Evolutionary conservation across 2,113 vertebrate species (phyloP).

Genomic region (Ondatra zibethicus): DNA sequence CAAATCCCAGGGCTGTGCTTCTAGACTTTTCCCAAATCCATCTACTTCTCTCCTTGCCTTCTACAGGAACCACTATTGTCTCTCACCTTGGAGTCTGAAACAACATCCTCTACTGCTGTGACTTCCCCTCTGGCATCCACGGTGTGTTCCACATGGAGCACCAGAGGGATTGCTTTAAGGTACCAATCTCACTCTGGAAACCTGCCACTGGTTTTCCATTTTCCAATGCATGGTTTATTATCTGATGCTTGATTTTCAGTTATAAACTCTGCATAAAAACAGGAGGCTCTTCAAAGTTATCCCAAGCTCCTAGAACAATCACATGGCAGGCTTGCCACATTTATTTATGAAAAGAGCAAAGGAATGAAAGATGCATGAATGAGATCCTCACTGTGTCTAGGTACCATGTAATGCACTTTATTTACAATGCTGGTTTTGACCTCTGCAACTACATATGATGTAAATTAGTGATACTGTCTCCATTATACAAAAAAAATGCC

Average conservation of each 20-base stretch:
- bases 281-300: not conserved
- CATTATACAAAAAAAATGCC: not conserved
- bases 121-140: not conserved
- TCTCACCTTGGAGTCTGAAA: not conserved
- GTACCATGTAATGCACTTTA: not conserved
- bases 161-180: not conserved
- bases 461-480: not conserved
- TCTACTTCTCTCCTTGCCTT: not conserved
- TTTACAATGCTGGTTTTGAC: not conserved
- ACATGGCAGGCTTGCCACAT: not conserved
- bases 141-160: not conserved
- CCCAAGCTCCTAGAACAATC: not conserved
- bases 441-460: not conserved
- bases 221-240: not conserved
- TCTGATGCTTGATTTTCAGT: not conserved
- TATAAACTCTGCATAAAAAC: constrained; percentile 13
- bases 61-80: not conserved
- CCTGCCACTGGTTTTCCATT: not conserved
- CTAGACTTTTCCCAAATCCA: not conserved
- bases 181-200: not conserved
- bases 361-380: not conserved
- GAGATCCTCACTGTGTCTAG: not conserved
- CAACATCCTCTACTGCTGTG: not conserved
- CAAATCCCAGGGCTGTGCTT: not conserved
- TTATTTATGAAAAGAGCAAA: not conserved